Evolutionary conservation across 2,113 vertebrate genomes (phyloP).

Genomic region (Monarcha castaneiventris): DNA sequence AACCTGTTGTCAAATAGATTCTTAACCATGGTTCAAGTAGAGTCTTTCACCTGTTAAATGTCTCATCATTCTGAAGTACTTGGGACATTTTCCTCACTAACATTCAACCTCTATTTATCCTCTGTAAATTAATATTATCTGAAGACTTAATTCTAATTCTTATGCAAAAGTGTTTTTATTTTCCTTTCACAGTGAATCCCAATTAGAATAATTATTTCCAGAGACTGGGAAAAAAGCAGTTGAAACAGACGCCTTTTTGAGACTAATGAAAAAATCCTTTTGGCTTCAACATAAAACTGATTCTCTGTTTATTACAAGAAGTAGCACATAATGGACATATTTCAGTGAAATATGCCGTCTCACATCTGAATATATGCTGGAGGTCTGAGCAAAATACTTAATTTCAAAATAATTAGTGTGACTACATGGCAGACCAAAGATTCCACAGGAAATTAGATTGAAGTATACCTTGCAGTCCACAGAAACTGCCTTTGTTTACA

Average conservation of each 20-base stretch:
- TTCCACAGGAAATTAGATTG: background rate
- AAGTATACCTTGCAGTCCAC: background rate
- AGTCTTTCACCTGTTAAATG: background rate
- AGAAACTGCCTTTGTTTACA: background rate
- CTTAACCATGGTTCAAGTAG: background rate
- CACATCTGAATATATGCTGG: background rate
- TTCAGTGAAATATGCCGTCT: background rate
- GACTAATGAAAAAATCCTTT: background rate
- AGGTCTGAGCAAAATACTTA: background rate
- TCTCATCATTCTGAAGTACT: background rate
- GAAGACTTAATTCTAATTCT: background rate
- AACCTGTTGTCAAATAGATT: background rate
- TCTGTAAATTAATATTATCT: background rate
- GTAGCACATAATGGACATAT: background rate
- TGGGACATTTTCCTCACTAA: background rate
- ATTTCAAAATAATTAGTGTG: background rate
- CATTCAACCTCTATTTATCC: background rate
- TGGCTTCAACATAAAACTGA: background rate
- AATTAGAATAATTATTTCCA: background rate
- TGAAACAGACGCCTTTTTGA: background rate
- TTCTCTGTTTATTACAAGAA: background rate
- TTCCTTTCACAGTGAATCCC: background rate
- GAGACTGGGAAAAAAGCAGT: background rate
- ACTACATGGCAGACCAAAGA: background rate
- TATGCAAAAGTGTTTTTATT: background rate